These are phyloP conservation scores for Hemaris fuciformis DNA, from an alignment of 2,888 invertebrate genomes.

Conservation along the genomic window DNA sequence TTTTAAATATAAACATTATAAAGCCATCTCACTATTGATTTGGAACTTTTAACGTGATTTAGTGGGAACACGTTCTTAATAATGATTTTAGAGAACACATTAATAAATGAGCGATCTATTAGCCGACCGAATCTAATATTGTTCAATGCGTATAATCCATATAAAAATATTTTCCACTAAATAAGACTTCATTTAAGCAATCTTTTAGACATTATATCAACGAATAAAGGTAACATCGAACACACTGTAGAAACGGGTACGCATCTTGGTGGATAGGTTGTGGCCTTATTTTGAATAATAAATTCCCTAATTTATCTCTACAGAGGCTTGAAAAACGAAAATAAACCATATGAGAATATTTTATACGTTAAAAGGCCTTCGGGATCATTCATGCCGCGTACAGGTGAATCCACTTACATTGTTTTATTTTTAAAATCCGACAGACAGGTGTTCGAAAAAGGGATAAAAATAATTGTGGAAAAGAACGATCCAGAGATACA, in stretches of 20 bases:
- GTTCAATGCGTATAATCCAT: neutral
- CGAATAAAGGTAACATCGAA: neutral
- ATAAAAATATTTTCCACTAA: neutral
- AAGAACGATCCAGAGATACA: neutral
- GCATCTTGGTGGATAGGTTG: conserved; percentile 23
- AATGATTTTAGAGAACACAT: neutral
- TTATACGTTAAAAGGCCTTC: conserved; percentile 51
- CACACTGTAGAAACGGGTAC: neutral
- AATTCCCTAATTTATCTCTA: conserved; percentile 42
- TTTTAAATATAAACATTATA: too few species aligned
- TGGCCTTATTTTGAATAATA: conserved; percentile 39
- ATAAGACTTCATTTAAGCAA: neutral
- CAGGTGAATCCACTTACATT: conserved; percentile 54
- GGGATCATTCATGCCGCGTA: conserved; percentile 42
- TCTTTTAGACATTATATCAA: neutral
- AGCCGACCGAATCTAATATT: neutral
- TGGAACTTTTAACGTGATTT: neutral
- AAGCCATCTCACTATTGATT: too few species aligned
- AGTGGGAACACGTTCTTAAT: neutral
- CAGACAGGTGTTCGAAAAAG: conserved; percentile 16
- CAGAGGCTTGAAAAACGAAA: conserved; percentile 45
- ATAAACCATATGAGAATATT: conserved; percentile 55
- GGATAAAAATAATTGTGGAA: neutral
- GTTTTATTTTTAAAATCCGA: conserved; percentile 46
- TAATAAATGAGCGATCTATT: conserved; percentile 2